Conservation (phyloP, 2,888 invertebrate genomes). For the Apamea sordens region DNA sequence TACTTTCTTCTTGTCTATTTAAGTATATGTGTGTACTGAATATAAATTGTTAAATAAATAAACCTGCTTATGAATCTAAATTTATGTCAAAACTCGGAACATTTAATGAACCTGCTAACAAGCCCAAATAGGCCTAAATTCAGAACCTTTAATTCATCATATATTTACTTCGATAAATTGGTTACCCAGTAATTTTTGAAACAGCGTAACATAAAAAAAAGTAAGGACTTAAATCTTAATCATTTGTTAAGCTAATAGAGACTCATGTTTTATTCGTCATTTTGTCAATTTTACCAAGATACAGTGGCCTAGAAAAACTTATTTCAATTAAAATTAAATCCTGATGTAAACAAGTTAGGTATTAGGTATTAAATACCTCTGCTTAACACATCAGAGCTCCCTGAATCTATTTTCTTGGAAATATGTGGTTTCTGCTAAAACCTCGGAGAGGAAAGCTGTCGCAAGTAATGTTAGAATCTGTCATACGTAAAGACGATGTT, state of each 20-base stretch:
- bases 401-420: background rate
- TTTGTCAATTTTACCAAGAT: background rate
- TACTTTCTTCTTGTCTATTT: too few relatives aligned
- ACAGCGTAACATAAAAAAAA: too few relatives aligned
- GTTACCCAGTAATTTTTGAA: background rate
- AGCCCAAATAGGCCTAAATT: background rate
- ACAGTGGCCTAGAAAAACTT: background rate
- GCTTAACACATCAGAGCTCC: background rate
- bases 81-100: background rate
- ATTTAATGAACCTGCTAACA: background rate
- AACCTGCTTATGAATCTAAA: background rate
- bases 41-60: background rate
- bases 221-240: background rate
- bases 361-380: background rate
- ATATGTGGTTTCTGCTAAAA: background rate
- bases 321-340: background rate
- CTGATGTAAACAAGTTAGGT: background rate
- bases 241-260: background rate
- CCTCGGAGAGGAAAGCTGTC: background rate
- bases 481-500: background rate
- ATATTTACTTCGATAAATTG: background rate
- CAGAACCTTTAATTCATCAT: background rate
- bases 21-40: too few relatives aligned
- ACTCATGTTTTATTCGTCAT: background rate
- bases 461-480: background rate